Evolutionary conservation across 2,888 invertebrate genomes (phyloP).

Genomic region (Pardosa pseudoannulata): DNA sequence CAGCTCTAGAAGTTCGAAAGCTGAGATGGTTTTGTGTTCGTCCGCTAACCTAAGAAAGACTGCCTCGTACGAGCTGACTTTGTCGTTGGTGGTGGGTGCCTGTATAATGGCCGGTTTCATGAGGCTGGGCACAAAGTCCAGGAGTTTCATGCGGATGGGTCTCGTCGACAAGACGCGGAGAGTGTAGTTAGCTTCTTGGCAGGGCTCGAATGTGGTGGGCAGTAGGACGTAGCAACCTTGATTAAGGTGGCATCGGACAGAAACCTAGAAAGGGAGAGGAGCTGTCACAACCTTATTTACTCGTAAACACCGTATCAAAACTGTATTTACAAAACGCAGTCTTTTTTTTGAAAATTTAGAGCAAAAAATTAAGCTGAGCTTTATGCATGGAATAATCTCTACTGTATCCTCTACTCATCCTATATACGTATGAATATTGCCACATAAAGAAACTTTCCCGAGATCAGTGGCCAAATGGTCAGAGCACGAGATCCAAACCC

Average conservation of each 20-base stretch:
- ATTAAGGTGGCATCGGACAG: slow-evolving; percentile 86
- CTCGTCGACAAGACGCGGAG: slow-evolving; percentile 88
- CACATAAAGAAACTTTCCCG: no score
- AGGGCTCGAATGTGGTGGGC: slow-evolving; percentile 93
- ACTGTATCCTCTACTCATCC: no score
- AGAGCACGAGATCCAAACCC: no score
- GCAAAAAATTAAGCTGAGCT: no score
- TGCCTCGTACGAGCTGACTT: slow-evolving; percentile 90
- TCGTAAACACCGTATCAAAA: no score
- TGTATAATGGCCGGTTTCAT: slow-evolving; percentile 84
- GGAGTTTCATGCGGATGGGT: slow-evolving; percentile 84
- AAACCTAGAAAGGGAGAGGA: slow-evolving; percentile 78
- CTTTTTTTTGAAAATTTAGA: no score
- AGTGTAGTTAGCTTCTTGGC: slow-evolving; percentile 92
- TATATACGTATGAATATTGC: no score
- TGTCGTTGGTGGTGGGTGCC: slow-evolving; percentile 80
- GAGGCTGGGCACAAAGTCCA: slow-evolving; percentile 83
- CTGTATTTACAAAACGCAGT: no score
- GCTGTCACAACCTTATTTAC: no score
- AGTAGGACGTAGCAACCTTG: slow-evolving; percentile 89
- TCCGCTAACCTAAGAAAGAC: slow-evolving; percentile 93
- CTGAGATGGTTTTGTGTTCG: slow-evolving; percentile 91
- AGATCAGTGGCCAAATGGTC: no score
- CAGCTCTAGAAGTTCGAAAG: slow-evolving; percentile 92
- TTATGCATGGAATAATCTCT: no score